Evolutionary conservation across 2,888 invertebrate species (phyloP).

Genomic region (Apoda limacodes): DNA sequence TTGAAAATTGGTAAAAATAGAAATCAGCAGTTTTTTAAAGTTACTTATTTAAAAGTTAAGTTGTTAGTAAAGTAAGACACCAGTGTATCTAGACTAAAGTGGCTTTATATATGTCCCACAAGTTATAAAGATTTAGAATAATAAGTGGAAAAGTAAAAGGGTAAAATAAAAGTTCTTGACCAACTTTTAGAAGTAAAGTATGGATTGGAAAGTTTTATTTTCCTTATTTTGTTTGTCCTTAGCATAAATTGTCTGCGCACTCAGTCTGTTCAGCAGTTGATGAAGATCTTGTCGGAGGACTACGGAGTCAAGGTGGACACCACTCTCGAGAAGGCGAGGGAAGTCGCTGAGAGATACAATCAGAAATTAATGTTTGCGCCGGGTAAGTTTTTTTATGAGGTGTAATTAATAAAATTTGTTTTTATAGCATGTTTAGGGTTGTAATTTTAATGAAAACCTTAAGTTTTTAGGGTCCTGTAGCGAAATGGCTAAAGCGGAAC

Average conservation of each 20-base stretch:
- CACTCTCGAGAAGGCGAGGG: slow-evolving; percentile 43
- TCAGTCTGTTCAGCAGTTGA: slow-evolving; percentile 78
- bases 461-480: too few relatives aligned
- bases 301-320: slow-evolving; percentile 37
- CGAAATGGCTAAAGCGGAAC: too few relatives aligned
- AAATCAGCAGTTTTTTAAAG: too few relatives aligned
- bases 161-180: neutral
- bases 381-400: slow-evolving; percentile 48
- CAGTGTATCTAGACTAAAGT: too few relatives aligned
- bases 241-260: slow-evolving; percentile 88
- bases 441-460: too few relatives aligned
- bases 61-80: too few relatives aligned
- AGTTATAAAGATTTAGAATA: too few relatives aligned
- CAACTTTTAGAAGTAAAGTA: neutral
- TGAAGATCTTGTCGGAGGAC: slow-evolving; percentile 56
- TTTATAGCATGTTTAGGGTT: too few relatives aligned
- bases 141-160: too few relatives aligned
- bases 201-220: neutral
- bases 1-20: too few relatives aligned
- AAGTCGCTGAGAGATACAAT: slow-evolving; percentile 74
- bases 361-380: slow-evolving; percentile 77
- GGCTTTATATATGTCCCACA: too few relatives aligned
- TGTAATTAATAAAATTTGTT: slow-evolving; percentile 1
- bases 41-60: too few relatives aligned
- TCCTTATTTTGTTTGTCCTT: slow-evolving; percentile 20